A percentile compares a stretch with the other conserved stretches of the same genome.
Conservation (phyloP, 2,113 vertebrate genomes). For the Tragelaphus buxtoni region DNA sequence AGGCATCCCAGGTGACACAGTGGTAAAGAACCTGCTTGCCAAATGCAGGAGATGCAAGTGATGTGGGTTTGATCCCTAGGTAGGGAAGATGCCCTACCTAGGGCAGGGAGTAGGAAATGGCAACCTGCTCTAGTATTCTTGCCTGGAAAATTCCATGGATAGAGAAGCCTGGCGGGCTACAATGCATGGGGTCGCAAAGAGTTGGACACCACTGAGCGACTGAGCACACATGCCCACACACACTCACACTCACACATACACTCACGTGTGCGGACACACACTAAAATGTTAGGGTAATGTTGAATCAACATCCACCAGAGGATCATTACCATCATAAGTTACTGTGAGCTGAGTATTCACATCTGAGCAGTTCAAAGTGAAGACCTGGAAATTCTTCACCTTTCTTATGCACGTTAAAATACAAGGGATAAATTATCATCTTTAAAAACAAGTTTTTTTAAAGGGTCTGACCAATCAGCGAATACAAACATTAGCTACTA, state of each 20-base stretch:
- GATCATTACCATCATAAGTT: not conserved
- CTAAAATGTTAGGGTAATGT: not conserved
- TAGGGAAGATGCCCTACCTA: not conserved
- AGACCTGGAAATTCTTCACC: not conserved
- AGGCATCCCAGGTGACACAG: not conserved
- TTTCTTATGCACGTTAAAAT: not conserved
- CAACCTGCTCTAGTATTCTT: not conserved
- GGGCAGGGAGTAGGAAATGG: not conserved
- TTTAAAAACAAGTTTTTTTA: not conserved
- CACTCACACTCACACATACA: not conserved
- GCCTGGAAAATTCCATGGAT: not conserved
- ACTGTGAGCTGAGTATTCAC: not conserved
- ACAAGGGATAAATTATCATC: not conserved
- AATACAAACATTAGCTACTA: not conserved
- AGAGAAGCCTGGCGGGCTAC: not conserved
- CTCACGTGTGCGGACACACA: rapidly evolving
- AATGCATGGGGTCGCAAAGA: not conserved
- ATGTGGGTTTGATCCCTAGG: not conserved
- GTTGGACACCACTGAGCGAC: not conserved
- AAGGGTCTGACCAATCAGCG: not conserved
- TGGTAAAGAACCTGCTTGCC: not conserved
- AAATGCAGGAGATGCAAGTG: not conserved
- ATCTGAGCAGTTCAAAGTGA: not conserved
- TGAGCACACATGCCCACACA: not conserved
- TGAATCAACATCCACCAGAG: not conserved